Evolutionary conservation across 2,797 vertebrate species (phyloP), one percentile per base, ranked within the genome.

Genomic region (Pogoniulus pusillus): DNA sequence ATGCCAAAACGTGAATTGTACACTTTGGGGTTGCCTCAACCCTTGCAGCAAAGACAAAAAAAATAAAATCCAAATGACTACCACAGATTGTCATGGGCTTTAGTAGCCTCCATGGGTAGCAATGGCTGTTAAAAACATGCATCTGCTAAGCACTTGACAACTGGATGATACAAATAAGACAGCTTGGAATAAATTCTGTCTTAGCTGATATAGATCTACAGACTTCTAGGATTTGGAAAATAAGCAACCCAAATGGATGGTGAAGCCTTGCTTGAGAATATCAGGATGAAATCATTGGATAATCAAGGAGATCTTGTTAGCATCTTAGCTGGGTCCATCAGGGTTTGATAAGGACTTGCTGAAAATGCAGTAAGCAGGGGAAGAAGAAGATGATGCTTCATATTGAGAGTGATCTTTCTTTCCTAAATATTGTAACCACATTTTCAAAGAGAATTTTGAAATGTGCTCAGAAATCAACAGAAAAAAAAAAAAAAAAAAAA

Each of bases 401-500:
- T 57, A 20, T 0, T 63, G 34, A 66, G 22, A 39, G 35, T 9
- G 65, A 51, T 70, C 10, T 9, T 68, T 5, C 30, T 73, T 63
- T 84, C 32, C 17, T 39, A 41, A 73, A 58, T 20, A 3, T 3
- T 4, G n/a, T 55, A 22, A 23, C 12, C 10, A 18, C 0, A 0
- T 54, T 64, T 83, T 60, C 13, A 16, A 87, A 77, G 23, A 47
- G 0, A 47, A 12, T 71, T 35, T 22, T 74, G 5, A 53, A 77
- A 66, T 17, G 1, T 55, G 11, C 16, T 47, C 17, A 62, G 83
- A 81, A 89, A 90, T 30, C n/a, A 45, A 18, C 23, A 83, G 83
- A 54, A 91, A 80, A 85, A 83, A 83, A 6, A 5, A 7, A 29
- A 85, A 83, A 83, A 6, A 5, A 7, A 29, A 85, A 83, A 83